Evolutionary conservation across 2,113 vertebrate genomes (phyloP), one percentile per base, ranked within the genome.

Genomic region (Syngnathus scovelli): DNA sequence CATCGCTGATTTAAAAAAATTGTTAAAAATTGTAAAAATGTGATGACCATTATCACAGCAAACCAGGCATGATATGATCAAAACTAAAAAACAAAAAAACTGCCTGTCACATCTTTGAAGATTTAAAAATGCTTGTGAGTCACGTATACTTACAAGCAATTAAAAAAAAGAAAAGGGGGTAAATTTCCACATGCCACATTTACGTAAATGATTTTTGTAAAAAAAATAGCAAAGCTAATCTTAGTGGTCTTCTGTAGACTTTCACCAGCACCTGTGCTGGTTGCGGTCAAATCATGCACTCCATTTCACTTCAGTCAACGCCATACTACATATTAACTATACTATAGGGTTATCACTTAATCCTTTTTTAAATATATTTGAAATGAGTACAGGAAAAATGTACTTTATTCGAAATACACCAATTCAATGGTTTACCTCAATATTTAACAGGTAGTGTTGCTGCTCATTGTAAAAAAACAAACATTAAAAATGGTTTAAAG

Each of bases 361-460:
- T 27, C 61, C 23, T 12, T 43, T 60, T 60, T 19, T 43, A 33
- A 36, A 36, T 37, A 60, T 18, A 33, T 61, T 44, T 63, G n/a
- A 61, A 63, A 16, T 63, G 61, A 66, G 74, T 15, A 36, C 13
- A 9, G 55, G 13, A 13, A 58, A 58, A 16, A 70, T 70, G 68
- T 69, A 39, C 65, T 62, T 75, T 71, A 75, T 61, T 68, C 70
- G 4, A 16, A 49, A 52, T 49, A 21, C 4, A 80, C 64, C 66
- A 64, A 72, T 78, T 73, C 51, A 82, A 76, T 83, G 74, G 77
- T 81, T 86, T 87, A 87, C 87, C 87, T 89, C 85, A 82, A 70
- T 77, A 83, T 71, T 78, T 75, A 68, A 70, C 82, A 79, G 73
- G 74, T 83, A 83, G 69, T 85, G 60, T 70, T 76, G 75, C 75